These are phyloP conservation scores for Agriotes lineatus DNA, from an alignment of 2,888 invertebrate genomes.

Conservation along the genomic window DNA sequence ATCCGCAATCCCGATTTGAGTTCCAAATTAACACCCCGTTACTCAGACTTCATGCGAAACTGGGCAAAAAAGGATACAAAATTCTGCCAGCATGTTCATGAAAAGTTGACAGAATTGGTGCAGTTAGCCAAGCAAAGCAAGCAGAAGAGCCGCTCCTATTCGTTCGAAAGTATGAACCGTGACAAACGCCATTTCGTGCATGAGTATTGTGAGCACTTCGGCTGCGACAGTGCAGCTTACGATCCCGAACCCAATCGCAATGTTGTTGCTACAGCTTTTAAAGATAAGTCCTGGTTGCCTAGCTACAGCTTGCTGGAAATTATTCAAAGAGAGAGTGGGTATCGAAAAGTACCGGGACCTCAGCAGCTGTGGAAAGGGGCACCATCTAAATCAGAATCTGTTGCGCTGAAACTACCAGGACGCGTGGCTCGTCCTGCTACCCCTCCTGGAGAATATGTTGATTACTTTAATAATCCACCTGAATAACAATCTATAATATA, in stretches of 20 bases:
- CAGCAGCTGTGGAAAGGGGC: slow-evolving; percentile 62
- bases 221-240: slow-evolving; percentile 93
- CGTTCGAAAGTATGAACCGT: slow-evolving; percentile 94
- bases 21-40: slow-evolving; percentile 85
- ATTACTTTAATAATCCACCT: slow-evolving; percentile 56
- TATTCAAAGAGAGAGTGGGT: slow-evolving; percentile 82
- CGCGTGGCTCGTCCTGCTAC: slow-evolving; percentile 49
- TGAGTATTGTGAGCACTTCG: slow-evolving; percentile 95
- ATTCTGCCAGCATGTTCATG: slow-evolving; percentile 87
- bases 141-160: slow-evolving; percentile 71
- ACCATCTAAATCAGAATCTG: slow-evolving; percentile 55
- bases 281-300: slow-evolving; percentile 86
- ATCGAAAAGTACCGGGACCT: slow-evolving; percentile 84
- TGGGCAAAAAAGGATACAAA: slow-evolving; percentile 85
- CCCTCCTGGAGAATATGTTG: slow-evolving; percentile 52
- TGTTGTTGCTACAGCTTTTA: slow-evolving; percentile 88
- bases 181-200: slow-evolving; percentile 94
- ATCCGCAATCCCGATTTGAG: slow-evolving; percentile 90
- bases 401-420: slow-evolving; percentile 56
- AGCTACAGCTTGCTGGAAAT: slow-evolving; percentile 87
- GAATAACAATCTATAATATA: slow-evolving; percentile 23
- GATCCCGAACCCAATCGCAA: slow-evolving; percentile 96
- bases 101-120: slow-evolving; percentile 86
- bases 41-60: slow-evolving; percentile 86
- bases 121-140: slow-evolving; percentile 86